Evolutionary conservation across 1,140 invertebrate species (phyloP).

Genomic region (Palaemon carinicauda): DNA sequence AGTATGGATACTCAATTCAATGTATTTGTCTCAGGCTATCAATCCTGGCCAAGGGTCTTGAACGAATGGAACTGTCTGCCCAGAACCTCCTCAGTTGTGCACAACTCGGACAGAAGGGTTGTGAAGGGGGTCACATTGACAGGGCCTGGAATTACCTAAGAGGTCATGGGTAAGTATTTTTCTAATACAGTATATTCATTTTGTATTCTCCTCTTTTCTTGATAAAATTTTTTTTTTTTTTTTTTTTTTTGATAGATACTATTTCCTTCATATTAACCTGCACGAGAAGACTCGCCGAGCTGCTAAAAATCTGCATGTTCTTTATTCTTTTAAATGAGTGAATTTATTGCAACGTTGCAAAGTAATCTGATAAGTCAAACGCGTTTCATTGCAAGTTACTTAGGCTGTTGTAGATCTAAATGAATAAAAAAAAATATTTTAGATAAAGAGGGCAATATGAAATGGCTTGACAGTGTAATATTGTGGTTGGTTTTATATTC

Average conservation of each 20-base stretch:
- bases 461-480: too few species aligned
- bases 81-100: constrained; percentile 86
- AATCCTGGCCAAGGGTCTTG: background rate
- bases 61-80: constrained; percentile 73
- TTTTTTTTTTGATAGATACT: background rate
- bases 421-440: background rate
- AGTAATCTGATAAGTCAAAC: too few species aligned
- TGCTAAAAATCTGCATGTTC: background rate
- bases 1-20: too few species aligned
- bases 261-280: background rate
- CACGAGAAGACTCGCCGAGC: background rate
- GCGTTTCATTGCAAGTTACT: too few species aligned
- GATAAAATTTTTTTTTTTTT: background rate
- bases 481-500: too few species aligned
- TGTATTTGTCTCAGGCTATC: background rate
- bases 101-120: constrained; percentile 75
- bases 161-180: constrained; percentile 76
- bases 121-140: constrained; percentile 86
- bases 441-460: too few species aligned
- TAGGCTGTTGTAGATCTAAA: background rate
- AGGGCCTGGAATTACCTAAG: constrained; percentile 87
- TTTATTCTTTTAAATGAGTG: too few species aligned
- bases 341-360: too few species aligned
- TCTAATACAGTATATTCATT: too few species aligned
- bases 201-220: constrained; percentile 30